Evolutionary conservation across 92 coral and sea anemone genomes (phyloP).

Genomic region (Pocillopora grandis): DNA sequence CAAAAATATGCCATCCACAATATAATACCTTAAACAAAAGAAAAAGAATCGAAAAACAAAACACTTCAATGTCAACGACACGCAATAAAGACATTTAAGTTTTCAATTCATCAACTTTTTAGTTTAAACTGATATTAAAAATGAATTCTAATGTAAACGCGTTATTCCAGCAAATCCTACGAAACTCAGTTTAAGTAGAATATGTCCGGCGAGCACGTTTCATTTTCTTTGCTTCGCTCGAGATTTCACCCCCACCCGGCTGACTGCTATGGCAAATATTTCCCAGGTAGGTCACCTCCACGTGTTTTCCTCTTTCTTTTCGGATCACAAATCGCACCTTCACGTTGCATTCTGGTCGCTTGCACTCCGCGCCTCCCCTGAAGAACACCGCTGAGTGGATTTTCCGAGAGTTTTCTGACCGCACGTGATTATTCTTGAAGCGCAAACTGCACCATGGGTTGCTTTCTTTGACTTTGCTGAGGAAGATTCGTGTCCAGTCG

Average conservation of each 20-base stretch:
- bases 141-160: background rate
- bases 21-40: background rate
- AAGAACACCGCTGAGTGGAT: slow-evolving; percentile 26
- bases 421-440: slow-evolving; percentile 35
- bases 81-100: background rate
- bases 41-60: background rate
- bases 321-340: slow-evolving; percentile 15
- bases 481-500: slow-evolving; percentile 26
- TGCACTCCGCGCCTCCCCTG: slow-evolving; percentile 35
- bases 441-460: slow-evolving; percentile 42
- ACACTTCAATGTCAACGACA: too few species aligned
- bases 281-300: slow-evolving; percentile 24
- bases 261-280: slow-evolving; percentile 5
- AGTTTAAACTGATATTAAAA: too few species aligned
- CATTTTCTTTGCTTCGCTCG: background rate
- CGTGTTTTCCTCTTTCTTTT: slow-evolving; percentile 28
- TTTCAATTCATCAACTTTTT: background rate
- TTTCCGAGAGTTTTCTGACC: slow-evolving; percentile 29
- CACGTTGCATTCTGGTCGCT: slow-evolving; percentile 23
- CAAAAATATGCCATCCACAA: background rate
- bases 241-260: slow-evolving; percentile 4
- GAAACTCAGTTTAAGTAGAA: background rate
- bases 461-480: slow-evolving; percentile 22
- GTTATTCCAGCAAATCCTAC: background rate
- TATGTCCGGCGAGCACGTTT: background rate